phyloP scores from a whole-genome alignment of 2,888 invertebrate species.

The Ptilodon capucinus region DNA sequence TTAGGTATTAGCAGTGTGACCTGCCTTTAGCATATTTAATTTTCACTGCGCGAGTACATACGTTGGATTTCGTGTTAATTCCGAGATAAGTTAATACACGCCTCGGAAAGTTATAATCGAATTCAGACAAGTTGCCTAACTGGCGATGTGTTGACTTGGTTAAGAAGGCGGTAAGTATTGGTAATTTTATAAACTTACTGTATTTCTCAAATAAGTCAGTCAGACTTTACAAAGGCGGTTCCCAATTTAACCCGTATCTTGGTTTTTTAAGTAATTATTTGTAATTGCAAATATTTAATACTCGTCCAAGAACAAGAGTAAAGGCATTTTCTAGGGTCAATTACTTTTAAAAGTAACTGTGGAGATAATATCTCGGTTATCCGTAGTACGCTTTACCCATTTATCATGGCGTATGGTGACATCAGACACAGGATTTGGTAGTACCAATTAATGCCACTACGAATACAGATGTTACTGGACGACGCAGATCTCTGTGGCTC shows the following conservation, averaged over 20 bases:
- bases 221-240: too few relatives aligned
- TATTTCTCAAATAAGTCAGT: too few relatives aligned
- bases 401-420: too few relatives aligned
- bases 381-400: too few relatives aligned
- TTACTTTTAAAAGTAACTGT: too few relatives aligned
- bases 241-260: too few relatives aligned
- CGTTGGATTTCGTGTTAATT: conserved; percentile 42
- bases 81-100: conserved; percentile 25
- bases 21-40: conserved; percentile 53
- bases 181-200: not conserved
- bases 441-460: not conserved
- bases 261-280: too few relatives aligned
- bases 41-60: conserved; percentile 32
- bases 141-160: conserved; percentile 4
- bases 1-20: conserved; percentile 54
- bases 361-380: too few relatives aligned
- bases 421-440: not conserved
- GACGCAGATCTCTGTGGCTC: not conserved
- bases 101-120: conserved; percentile 26
- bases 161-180: not conserved
- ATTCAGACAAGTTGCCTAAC: conserved; percentile 26
- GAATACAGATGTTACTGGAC: not conserved
- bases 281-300: too few relatives aligned
- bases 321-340: too few relatives aligned
- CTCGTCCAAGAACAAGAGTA: too few relatives aligned